Percentiles rank a stretch among this genome's conserved stretches.
Conservation (phyloP, 2,888 invertebrate species). For the Monoplex corrugatus region DNA sequence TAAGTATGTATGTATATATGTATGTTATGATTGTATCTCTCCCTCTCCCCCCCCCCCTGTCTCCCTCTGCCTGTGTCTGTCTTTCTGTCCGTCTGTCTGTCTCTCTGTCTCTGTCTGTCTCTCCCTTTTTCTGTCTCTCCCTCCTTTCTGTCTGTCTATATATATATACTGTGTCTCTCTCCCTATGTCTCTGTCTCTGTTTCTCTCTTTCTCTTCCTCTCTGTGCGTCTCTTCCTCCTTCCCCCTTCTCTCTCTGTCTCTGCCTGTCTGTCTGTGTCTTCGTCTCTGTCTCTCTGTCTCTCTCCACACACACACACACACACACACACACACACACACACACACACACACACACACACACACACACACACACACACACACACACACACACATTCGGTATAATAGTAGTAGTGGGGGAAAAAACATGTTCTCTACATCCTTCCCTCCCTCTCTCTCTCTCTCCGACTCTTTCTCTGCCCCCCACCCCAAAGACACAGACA, state of each 20-base stretch:
- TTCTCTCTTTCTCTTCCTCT: neutral
- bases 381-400: too few species aligned
- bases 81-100: neutral
- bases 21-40: neutral
- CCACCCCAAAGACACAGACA: too few species aligned
- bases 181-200: neutral
- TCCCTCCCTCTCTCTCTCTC: too few species aligned
- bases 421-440: too few species aligned
- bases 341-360: too few species aligned
- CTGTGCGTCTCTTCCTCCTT: neutral
- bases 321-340: too few species aligned
- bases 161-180: neutral
- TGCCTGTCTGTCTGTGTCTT: neutral
- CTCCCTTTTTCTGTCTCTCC: too few species aligned
- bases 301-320: too few species aligned
- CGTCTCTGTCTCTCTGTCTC: neutral
- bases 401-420: too few species aligned
- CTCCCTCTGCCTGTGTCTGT: neutral
- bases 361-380: too few species aligned
- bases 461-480: too few species aligned
- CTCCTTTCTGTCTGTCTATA: neutral
- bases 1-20: neutral
- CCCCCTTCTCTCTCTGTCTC: neutral
- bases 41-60: too few species aligned
- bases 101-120: neutral